A percentile compares a stretch with the other conserved stretches of the same genome.
These are phyloP conservation scores for Clytia hemisphaerica DNA, from an alignment of 30 jellyfish, hydroid and myxozoan genomes.

Conservation along the genomic window DNA sequence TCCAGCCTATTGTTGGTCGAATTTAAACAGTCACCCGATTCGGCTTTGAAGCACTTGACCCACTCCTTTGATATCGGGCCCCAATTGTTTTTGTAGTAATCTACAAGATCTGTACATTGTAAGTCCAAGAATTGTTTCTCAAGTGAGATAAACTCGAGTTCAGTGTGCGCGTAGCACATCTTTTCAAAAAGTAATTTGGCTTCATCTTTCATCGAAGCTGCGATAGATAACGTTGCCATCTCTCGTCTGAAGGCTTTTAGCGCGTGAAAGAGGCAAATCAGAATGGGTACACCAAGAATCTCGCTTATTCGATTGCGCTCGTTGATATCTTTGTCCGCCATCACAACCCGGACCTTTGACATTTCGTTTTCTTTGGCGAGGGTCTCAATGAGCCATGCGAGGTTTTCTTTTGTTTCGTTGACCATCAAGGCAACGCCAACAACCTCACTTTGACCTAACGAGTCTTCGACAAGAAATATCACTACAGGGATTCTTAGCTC, in stretches of 20 bases:
- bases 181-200: constrained; percentile 2
- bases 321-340: too few species aligned
- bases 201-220: too few species aligned
- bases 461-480: constrained; percentile 27
- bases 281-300: constrained; percentile 23
- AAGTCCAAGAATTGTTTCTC: neutral
- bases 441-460: constrained; percentile 34
- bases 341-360: neutral
- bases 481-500: constrained; percentile 7
- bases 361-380: constrained; percentile 12
- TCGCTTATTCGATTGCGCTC: too few species aligned
- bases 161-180: neutral
- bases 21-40: neutral
- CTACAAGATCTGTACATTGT: neutral
- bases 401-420: too few species aligned
- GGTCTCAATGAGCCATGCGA: too few species aligned
- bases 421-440: too few species aligned
- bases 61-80: constrained; percentile 30
- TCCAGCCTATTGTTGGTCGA: constrained; percentile 24
- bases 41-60: constrained; percentile 25
- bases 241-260: constrained; percentile 32
- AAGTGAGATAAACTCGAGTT: too few species aligned
- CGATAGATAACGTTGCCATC: constrained; percentile 11
- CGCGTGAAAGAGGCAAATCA: constrained; percentile 30
- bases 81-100: constrained; percentile 15